phyloP scores from a whole-genome alignment of 2,888 invertebrate genomes.

The Amblyteles armatorius region DNA sequence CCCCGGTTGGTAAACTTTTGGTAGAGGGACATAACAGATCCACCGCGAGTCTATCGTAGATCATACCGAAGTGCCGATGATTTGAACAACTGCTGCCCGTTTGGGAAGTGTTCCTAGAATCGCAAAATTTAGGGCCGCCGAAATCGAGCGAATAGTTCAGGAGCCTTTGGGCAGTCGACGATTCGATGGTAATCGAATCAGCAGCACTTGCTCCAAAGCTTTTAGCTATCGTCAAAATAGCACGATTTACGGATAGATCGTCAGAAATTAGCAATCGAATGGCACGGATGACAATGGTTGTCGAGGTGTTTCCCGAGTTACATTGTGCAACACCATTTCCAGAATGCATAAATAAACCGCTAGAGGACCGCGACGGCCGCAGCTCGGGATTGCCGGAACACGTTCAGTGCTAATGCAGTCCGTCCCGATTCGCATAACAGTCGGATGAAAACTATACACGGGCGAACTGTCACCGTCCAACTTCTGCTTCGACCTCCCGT shows the following conservation, averaged over 20 bases:
- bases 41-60: background rate
- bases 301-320: background rate
- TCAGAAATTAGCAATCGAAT: background rate
- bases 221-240: too few relatives aligned
- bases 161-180: background rate
- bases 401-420: conserved; percentile 52
- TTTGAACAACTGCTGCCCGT: background rate
- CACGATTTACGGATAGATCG: too few relatives aligned
- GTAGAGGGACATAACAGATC: background rate
- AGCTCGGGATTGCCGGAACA: background rate
- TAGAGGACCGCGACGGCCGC: background rate
- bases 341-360: background rate
- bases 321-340: background rate
- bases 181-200: background rate
- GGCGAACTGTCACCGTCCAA: conserved; percentile 53
- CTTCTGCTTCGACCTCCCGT: conserved; percentile 54
- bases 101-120: background rate
- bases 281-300: background rate
- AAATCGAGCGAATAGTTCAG: background rate
- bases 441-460: conserved; percentile 29
- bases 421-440: conserved; percentile 25
- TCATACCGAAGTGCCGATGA: background rate
- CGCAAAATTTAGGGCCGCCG: background rate
- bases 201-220: too few relatives aligned
- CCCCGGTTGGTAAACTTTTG: background rate